Conservation (phyloP, 2,113 vertebrate species). For the Anas platyrhynchos region DNA sequence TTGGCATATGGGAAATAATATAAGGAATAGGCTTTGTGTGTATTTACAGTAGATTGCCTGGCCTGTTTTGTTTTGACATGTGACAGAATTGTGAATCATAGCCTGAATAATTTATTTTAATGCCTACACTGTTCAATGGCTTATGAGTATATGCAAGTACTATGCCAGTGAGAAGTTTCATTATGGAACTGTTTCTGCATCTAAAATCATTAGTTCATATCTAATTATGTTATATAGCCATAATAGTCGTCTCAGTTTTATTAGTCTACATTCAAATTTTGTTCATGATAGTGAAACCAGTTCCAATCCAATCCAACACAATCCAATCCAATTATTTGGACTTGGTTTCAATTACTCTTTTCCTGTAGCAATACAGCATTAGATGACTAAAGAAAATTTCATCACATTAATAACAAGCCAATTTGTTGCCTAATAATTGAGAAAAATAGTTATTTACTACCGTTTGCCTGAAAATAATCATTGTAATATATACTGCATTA, state of each 20-base stretch:
- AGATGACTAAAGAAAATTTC: not conserved
- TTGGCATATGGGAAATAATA: not conserved
- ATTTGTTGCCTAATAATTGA: not conserved
- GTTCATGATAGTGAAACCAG: not conserved
- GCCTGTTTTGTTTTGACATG: not conserved
- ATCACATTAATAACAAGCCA: not conserved
- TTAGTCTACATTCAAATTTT: not conserved
- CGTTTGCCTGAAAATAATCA: not conserved
- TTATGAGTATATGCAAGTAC: not conserved
- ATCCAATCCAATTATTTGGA: not conserved
- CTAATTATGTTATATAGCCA: not conserved
- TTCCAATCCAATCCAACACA: not conserved
- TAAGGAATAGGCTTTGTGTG: not conserved
- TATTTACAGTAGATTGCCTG: not conserved
- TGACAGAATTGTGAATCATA: not conserved
- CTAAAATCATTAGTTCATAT: not conserved
- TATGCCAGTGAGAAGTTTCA: not conserved
- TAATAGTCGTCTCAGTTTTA: not conserved
- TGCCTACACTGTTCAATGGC: not conserved
- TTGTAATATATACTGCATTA: not conserved
- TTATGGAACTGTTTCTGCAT: not conserved
- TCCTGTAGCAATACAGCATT: not conserved
- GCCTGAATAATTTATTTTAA: not conserved
- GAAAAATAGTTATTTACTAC: not conserved
- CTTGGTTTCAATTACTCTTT: not conserved